These are phyloP conservation scores for Globicephala melas DNA, from an alignment of 2,113 vertebrate genomes.

Conservation along the genomic window DNA sequence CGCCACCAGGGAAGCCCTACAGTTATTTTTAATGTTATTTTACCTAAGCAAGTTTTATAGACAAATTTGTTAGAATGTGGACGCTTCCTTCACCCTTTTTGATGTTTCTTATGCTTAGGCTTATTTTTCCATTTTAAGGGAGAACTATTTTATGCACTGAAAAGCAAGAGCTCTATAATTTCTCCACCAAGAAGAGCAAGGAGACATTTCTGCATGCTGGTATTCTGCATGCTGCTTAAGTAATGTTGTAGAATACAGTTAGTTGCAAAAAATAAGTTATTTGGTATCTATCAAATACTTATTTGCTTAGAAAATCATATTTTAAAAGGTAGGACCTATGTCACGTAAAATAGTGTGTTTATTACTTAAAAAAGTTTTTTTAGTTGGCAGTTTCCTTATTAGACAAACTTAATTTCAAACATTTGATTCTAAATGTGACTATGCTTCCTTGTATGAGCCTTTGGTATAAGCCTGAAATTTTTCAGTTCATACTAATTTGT, in stretches of 20 bases:
- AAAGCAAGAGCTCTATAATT: neutral
- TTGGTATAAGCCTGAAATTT: neutral
- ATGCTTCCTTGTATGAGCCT: neutral
- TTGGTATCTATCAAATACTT: neutral
- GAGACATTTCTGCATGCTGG: neutral
- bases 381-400: neutral
- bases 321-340: neutral
- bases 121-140: constrained; percentile 23
- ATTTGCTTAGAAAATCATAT: neutral
- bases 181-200: neutral
- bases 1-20: no score
- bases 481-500: neutral
- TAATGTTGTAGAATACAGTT: neutral
- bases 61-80: neutral
- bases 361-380: neutral
- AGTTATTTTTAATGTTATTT: neutral
- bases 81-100: neutral
- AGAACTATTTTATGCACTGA: neutral
- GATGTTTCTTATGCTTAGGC: neutral
- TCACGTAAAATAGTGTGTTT: neutral
- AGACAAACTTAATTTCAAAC: neutral
- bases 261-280: neutral
- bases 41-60: neutral
- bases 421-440: neutral
- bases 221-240: neutral